These are phyloP conservation scores for Bombus turneri DNA, from an alignment of 1,140 invertebrate genomes.

Conservation along the genomic window DNA sequence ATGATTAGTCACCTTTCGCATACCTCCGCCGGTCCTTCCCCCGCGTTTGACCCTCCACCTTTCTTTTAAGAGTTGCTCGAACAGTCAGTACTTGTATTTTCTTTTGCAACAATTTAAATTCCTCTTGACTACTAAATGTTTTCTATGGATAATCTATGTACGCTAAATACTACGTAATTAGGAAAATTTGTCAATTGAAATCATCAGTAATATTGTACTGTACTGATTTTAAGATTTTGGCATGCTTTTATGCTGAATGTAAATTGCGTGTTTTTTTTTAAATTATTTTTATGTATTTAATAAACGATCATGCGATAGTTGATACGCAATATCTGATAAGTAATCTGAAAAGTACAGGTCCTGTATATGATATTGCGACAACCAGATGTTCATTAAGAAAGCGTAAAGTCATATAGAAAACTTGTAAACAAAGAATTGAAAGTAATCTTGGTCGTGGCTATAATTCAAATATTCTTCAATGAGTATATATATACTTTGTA, in stretches of 20 bases:
- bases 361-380: background rate
- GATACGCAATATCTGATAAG: background rate
- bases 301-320: background rate
- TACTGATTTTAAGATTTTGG: background rate
- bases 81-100: conserved; percentile 8
- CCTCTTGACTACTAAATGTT: background rate
- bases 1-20: conserved; percentile 61
- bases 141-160: too few relatives aligned
- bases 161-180: background rate
- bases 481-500: background rate
- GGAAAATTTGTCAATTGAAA: too few relatives aligned
- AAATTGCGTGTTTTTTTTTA: background rate
- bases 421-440: background rate
- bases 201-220: too few relatives aligned
- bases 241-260: background rate
- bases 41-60: conserved; percentile 41
- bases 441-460: background rate
- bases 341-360: background rate
- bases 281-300: background rate
- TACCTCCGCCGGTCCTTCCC: conserved; percentile 47
- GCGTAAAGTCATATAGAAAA: background rate
- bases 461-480: background rate
- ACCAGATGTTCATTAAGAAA: background rate
- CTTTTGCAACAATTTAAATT: background rate
- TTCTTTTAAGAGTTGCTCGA: conserved; percentile 30